A percentile compares a stretch with the other conserved stretches of the same genome.
Evolutionary conservation across 2,888 invertebrate genomes (phyloP).

Genomic region (Troides aeacus): DNA sequence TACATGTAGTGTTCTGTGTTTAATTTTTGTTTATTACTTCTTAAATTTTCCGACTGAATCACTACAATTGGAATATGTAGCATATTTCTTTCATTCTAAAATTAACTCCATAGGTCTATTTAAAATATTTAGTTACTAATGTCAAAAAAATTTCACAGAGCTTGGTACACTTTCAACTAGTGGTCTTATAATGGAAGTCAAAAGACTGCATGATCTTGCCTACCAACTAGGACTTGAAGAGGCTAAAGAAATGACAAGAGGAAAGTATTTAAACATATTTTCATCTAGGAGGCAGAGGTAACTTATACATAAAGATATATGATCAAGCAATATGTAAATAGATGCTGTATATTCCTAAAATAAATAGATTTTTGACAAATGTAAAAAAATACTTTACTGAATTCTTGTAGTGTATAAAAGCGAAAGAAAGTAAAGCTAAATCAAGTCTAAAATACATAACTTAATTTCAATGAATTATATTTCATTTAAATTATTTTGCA

Average conservation of each 20-base stretch:
- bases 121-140: not conserved
- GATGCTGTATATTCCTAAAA: not conserved
- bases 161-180: conserved; percentile 87
- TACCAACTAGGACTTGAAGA: conserved; percentile 97
- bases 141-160: conserved; percentile 72
- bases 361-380: not conserved
- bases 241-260: conserved; percentile 97
- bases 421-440: no score
- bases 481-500: no score
- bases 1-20: not conserved
- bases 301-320: not conserved
- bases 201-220: conserved; percentile 95
- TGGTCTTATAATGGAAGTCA: conserved; percentile 94
- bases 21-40: not conserved
- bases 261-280: conserved; percentile 95
- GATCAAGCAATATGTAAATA: not conserved
- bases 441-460: no score
- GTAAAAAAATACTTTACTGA: no score
- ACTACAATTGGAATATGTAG: no score
- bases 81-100: not conserved
- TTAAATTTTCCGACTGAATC: not conserved
- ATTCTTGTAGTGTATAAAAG: no score
- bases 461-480: no score
- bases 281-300: conserved; percentile 60
- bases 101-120: not conserved